These are phyloP conservation scores for Busseola fusca DNA, from an alignment of 2,888 invertebrate genomes.

Conservation along the genomic window DNA sequence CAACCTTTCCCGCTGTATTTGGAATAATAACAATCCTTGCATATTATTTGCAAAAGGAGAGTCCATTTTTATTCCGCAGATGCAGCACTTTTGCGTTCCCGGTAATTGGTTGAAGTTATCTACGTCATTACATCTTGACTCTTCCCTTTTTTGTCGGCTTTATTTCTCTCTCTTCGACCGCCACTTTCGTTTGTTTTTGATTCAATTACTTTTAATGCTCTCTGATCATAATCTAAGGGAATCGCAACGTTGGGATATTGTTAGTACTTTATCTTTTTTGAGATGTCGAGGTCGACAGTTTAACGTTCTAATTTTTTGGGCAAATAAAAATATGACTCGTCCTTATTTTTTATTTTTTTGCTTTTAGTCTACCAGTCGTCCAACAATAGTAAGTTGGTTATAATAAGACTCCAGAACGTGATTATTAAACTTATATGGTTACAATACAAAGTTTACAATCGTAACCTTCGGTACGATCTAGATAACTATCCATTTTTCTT, in stretches of 20 bases:
- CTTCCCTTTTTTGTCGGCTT: conserved; percentile 81
- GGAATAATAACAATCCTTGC: conserved; percentile 77
- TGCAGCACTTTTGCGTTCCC: conserved; percentile 84
- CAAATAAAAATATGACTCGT: conserved; percentile 24
- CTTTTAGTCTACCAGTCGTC: not conserved
- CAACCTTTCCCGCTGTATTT: conserved; percentile 69
- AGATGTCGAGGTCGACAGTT: conserved; percentile 52
- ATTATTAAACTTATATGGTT: conserved; percentile 5
- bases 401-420: not conserved
- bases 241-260: conserved; percentile 69
- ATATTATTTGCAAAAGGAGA: conserved; percentile 78
- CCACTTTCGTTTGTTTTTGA: conserved; percentile 86
- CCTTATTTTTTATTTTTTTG: not conserved
- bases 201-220: conserved; percentile 86
- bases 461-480: conserved; percentile 70
- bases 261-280: conserved; percentile 66
- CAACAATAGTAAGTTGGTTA: not conserved
- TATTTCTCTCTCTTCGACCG: conserved; percentile 81
- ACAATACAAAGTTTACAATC: conserved; percentile 48
- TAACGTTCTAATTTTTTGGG: conserved; percentile 47
- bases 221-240: conserved; percentile 72
- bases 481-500: conserved; percentile 77
- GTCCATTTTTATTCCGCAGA: conserved; percentile 85
- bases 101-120: conserved; percentile 88
- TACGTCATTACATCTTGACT: conserved; percentile 87